phyloP scores from a whole-genome alignment of 2,113 vertebrate species.

The Albula glossodonta region DNA sequence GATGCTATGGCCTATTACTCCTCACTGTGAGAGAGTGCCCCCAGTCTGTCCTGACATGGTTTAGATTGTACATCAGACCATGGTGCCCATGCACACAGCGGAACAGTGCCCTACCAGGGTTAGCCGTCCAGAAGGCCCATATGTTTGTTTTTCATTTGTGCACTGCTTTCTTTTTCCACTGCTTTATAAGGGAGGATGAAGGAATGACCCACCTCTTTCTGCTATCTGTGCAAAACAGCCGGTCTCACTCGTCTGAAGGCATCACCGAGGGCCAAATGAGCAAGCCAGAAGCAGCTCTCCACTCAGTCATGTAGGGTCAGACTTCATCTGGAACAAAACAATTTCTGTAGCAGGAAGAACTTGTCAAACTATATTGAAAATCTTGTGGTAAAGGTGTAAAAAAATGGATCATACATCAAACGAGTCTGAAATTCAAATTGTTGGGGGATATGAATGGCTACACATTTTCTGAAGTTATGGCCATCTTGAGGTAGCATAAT shows the following conservation, averaged over 20 bases:
- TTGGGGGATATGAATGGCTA: neutral
- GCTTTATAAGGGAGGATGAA: neutral
- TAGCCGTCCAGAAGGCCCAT: too few species aligned
- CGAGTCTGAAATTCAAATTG: neutral
- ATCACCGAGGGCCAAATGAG: neutral
- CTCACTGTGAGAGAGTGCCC: too few species aligned
- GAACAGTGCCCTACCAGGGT: too few species aligned
- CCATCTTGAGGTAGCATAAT: neutral
- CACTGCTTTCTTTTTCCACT: neutral
- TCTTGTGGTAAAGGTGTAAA: neutral
- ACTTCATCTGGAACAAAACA: slow-evolving; percentile 9
- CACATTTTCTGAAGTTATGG: neutral
- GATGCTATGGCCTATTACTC: too few species aligned
- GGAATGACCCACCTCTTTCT: neutral
- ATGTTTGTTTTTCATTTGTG: neutral
- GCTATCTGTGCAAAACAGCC: neutral
- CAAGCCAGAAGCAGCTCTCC: neutral
- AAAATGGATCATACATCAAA: neutral
- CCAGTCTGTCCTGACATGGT: too few species aligned
- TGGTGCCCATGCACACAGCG: too few species aligned
- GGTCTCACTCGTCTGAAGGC: neutral
- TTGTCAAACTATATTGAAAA: neutral
- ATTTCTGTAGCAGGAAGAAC: slow-evolving; percentile 6
- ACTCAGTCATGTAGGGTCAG: neutral
- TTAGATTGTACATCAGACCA: neutral